A percentile compares a stretch with the other conserved stretches of the same genome.
phyloP scores from a whole-genome alignment of 2,797 vertebrate genomes.

The Melanotaenia trifasciata region DNA sequence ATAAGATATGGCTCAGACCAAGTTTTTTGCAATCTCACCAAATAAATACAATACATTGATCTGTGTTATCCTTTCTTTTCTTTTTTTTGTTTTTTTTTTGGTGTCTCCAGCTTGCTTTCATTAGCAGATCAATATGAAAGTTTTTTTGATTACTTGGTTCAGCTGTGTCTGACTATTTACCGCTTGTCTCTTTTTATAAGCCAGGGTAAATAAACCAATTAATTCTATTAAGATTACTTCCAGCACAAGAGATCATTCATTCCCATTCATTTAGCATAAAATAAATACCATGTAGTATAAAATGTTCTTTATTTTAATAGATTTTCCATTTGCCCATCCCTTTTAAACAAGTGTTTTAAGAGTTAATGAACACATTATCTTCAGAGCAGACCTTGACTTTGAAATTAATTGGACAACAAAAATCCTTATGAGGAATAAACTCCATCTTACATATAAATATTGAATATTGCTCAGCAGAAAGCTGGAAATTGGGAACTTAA shows the following conservation, averaged over 20 bases:
- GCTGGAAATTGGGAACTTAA: slow-evolving; percentile 62
- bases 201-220: slow-evolving; percentile 20
- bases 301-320: slow-evolving; percentile 83
- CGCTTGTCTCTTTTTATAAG: slow-evolving; percentile 34
- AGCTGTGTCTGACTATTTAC: slow-evolving; percentile 30
- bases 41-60: slow-evolving; percentile 36
- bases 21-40: slow-evolving; percentile 24
- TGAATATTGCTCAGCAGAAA: slow-evolving; percentile 64
- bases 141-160: slow-evolving; percentile 59
- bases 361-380: slow-evolving; percentile 80
- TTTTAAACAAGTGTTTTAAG: slow-evolving; percentile 72
- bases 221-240: slow-evolving; percentile 17
- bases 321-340: slow-evolving; percentile 74
- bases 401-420: slow-evolving; percentile 70
- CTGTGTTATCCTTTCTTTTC: slow-evolving; percentile 15
- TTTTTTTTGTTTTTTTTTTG: too few species aligned
- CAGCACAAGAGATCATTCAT: slow-evolving; percentile 15
- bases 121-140: slow-evolving; percentile 47
- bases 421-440: slow-evolving; percentile 62
- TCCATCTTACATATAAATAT: slow-evolving; percentile 60
- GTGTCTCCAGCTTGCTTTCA: slow-evolving; percentile 22
- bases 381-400: slow-evolving; percentile 75
- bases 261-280: slow-evolving; percentile 59
- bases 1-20: slow-evolving; percentile 16
- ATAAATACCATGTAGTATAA: slow-evolving; percentile 70